phyloP scores from a whole-genome alignment of 2,888 invertebrate species.

The Stenichneumon culpator region DNA sequence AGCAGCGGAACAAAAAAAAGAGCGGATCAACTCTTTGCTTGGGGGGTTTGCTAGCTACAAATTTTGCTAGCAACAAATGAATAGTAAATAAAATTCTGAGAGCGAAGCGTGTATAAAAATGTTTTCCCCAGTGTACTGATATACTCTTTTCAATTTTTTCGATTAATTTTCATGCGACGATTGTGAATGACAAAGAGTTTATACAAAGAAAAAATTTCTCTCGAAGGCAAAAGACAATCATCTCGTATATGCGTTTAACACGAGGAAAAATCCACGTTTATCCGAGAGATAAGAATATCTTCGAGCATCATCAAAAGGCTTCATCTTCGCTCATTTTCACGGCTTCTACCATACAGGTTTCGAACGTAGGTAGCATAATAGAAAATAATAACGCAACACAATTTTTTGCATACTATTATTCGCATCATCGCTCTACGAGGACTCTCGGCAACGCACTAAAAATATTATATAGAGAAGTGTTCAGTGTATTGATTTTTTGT shows the following conservation, averaged over 20 bases:
- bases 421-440: constrained; percentile 28
- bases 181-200: constrained; percentile 19
- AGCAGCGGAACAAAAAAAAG: constrained; percentile 24
- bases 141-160: neutral
- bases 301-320: constrained; percentile 7
- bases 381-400: constrained; percentile 15
- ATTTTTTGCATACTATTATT: constrained; percentile 17
- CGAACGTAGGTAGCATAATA: neutral
- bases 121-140: constrained; percentile 58
- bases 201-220: constrained; percentile 62
- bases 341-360: neutral
- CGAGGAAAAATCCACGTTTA: too few relatives aligned
- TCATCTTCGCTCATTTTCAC: constrained; percentile 20
- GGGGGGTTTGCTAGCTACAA: constrained; percentile 37
- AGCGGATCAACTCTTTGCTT: constrained; percentile 37
- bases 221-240: constrained; percentile 28
- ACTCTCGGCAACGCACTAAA: neutral
- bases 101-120: constrained; percentile 48
- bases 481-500: constrained; percentile 12
- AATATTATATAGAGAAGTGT: constrained; percentile 10
- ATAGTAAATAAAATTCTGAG: constrained; percentile 53
- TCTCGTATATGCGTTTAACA: neutral
- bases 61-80: constrained; percentile 31
- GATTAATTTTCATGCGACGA: neutral
- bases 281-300: neutral